Conservation (phyloP, 1,140 invertebrate species). For the Bombus impatiens region DNA sequence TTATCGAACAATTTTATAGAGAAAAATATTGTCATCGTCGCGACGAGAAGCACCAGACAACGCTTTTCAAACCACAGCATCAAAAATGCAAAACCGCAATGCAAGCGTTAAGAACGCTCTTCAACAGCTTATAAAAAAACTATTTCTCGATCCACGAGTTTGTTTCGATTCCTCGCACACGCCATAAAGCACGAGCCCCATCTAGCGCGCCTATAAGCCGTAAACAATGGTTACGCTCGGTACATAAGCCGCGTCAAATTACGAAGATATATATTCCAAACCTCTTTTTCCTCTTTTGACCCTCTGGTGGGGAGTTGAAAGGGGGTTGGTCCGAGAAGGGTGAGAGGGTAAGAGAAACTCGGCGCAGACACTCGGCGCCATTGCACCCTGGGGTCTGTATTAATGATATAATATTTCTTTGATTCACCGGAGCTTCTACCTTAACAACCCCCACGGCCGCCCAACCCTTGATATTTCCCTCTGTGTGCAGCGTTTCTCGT, state of each 20-base stretch:
- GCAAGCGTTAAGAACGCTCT: no score
- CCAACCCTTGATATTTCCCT: neutral
- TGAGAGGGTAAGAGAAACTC: constrained; percentile 21
- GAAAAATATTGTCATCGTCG: no score
- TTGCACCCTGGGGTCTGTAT: constrained; percentile 74
- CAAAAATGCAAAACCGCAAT: no score
- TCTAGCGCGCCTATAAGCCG: constrained; percentile 69
- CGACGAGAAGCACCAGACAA: no score
- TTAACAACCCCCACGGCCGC: constrained; percentile 67
- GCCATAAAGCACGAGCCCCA: constrained; percentile 30
- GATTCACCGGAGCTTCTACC: constrained; percentile 71
- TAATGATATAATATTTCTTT: constrained; percentile 79
- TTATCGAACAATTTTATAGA: no score
- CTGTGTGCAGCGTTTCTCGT: constrained; percentile 34
- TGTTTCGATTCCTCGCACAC: constrained; percentile 67
- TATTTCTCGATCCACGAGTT: neutral
- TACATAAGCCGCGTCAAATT: constrained; percentile 75
- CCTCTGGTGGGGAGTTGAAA: constrained; percentile 4
- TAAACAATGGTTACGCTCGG: constrained; percentile 76
- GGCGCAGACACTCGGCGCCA: constrained; percentile 63
- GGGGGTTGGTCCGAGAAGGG: neutral
- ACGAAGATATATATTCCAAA: constrained; percentile 73
- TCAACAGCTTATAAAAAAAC: no score
- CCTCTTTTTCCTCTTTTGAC: neutral
- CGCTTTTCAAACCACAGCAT: no score